Percentiles rank a stretch among this genome's conserved stretches.
These are phyloP conservation scores for Glossosoma conforme DNA, from an alignment of 1,140 invertebrate genomes.

Conservation along the genomic window DNA sequence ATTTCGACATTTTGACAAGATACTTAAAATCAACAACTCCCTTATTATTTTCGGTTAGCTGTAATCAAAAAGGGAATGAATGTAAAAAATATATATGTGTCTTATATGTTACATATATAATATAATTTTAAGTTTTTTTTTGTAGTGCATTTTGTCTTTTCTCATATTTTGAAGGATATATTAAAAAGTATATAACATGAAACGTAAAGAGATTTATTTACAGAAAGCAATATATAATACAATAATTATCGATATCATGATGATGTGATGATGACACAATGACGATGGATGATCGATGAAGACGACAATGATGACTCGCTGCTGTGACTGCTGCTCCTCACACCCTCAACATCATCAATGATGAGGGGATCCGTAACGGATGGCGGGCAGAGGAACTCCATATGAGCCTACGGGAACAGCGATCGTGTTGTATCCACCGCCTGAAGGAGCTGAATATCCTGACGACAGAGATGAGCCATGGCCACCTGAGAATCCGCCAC, in stretches of 20 bases:
- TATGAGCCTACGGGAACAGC: conserved; percentile 46
- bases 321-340: too few species aligned
- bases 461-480: conserved; percentile 27
- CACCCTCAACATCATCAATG: conserved; percentile 35
- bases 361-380: conserved; percentile 45
- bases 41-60: too few species aligned
- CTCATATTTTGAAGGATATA: too few species aligned
- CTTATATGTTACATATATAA: too few species aligned
- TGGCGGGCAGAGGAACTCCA: conserved; percentile 44
- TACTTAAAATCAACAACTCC: too few species aligned
- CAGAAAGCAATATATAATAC: conserved; percentile 29
- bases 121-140: too few species aligned
- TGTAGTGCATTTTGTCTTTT: too few species aligned
- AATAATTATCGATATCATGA: conserved; percentile 21
- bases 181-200: too few species aligned
- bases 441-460: conserved; percentile 36
- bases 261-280: conserved; percentile 19
- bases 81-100: too few species aligned
- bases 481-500: conserved; percentile 27
- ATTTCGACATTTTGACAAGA: too few species aligned
- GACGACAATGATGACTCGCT: conserved; percentile 22
- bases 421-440: conserved; percentile 42
- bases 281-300: conserved; percentile 23
- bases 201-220: conserved; percentile 32
- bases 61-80: too few species aligned